Evolutionary conservation across 2,797 vertebrate genomes (phyloP).

Genomic region (Epinephelus awoara): DNA sequence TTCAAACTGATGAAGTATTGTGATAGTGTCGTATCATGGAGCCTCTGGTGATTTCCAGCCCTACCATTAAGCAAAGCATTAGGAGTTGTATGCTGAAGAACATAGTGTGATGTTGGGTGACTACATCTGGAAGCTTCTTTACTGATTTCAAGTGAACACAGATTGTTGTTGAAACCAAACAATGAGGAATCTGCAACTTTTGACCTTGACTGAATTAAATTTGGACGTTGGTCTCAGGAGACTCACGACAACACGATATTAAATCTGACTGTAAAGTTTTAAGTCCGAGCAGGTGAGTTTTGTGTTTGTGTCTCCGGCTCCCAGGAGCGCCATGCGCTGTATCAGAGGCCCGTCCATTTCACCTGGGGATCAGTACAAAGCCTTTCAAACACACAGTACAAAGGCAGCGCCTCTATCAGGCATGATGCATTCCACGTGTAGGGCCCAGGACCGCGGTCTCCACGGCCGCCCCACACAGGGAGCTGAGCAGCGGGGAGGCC

Average conservation of each 20-base stretch:
- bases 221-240: not conserved
- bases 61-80: not conserved
- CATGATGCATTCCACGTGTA: slow-evolving; percentile 86
- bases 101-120: not conserved
- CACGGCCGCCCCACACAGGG: slow-evolving; percentile 59
- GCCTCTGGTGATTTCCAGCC: no score
- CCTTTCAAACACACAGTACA: slow-evolving; percentile 82
- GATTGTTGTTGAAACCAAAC: not conserved
- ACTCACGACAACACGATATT: not conserved
- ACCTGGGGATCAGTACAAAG: slow-evolving; percentile 87
- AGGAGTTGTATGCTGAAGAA: not conserved
- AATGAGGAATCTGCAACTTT: not conserved
- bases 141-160: not conserved
- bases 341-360: slow-evolving; percentile 55
- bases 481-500: slow-evolving; percentile 53
- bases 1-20: no score
- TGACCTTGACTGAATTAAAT: not conserved
- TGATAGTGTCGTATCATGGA: no score
- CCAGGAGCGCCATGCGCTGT: slow-evolving; percentile 24
- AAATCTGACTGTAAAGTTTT: slow-evolving; percentile 8
- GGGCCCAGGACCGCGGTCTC: slow-evolving; percentile 49
- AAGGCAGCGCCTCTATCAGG: slow-evolving; percentile 71
- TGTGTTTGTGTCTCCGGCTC: slow-evolving; percentile 2
- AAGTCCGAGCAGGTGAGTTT: slow-evolving; percentile 21
- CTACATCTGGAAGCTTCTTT: not conserved